phyloP scores from a whole-genome alignment of 2,113 vertebrate species.

The Urocynchramus pylzowi region DNA sequence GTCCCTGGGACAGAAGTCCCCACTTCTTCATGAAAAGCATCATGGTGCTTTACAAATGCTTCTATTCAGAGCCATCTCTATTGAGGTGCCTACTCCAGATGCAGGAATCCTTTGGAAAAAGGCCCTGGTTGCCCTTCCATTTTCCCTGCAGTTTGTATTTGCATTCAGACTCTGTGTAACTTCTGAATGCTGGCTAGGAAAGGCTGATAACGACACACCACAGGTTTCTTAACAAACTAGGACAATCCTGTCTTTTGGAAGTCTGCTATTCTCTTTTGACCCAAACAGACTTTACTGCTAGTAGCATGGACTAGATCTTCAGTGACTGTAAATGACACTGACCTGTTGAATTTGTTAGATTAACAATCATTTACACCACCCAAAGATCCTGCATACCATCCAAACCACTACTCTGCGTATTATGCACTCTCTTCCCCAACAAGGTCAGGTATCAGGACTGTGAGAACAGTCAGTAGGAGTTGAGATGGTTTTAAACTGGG shows the following conservation, averaged over 20 bases:
- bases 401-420: background rate
- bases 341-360: background rate
- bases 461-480: background rate
- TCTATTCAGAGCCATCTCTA: background rate
- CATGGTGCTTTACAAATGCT: background rate
- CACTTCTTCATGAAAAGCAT: background rate
- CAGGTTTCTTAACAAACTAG: background rate
- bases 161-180: fast-evolving
- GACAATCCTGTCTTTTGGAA: background rate
- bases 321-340: background rate
- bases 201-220: background rate
- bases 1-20: background rate
- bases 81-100: background rate
- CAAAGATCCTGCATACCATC: background rate
- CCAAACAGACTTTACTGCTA: background rate
- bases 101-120: background rate
- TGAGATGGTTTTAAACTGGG: background rate
- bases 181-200: background rate
- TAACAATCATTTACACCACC: background rate
- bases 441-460: background rate
- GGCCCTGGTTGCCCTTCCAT: background rate
- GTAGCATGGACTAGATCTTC: background rate
- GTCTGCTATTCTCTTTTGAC: background rate
- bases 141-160: background rate
- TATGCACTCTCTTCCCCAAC: background rate